phyloP scores from a whole-genome alignment of 2,888 invertebrate genomes.

The Macrophya alboannulata region DNA sequence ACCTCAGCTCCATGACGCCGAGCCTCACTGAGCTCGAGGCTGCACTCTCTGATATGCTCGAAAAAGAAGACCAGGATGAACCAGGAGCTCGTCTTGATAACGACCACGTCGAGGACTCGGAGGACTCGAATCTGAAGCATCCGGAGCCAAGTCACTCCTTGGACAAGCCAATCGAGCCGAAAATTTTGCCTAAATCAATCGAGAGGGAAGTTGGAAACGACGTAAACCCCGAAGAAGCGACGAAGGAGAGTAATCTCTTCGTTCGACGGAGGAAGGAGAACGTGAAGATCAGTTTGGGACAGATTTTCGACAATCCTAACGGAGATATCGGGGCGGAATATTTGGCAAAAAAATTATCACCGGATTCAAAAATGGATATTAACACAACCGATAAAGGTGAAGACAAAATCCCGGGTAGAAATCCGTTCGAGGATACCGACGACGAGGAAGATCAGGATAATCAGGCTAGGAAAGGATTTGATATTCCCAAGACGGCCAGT shows the following conservation, averaged over 20 bases:
- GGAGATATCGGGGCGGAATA: not conserved
- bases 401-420: not conserved
- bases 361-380: not conserved
- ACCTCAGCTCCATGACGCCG: slow-evolving; percentile 77
- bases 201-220: not conserved
- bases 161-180: slow-evolving; percentile 67
- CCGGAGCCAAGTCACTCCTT: not conserved
- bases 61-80: slow-evolving; percentile 69
- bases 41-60: slow-evolving; percentile 77
- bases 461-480: slow-evolving; percentile 4
- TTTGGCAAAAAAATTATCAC: not conserved
- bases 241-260: slow-evolving; percentile 2
- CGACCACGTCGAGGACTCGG: slow-evolving; percentile 27
- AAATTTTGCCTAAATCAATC: slow-evolving; percentile 62
- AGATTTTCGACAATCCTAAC: slow-evolving; percentile 8
- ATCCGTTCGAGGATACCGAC: slow-evolving; percentile 48
- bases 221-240: not conserved
- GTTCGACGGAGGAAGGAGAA: slow-evolving; percentile 31
- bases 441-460: slow-evolving; percentile 47
- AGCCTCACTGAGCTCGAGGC: slow-evolving; percentile 76
- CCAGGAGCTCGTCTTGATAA: not conserved
- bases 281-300: slow-evolving; percentile 39
- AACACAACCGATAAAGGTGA: not conserved
- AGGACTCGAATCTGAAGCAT: slow-evolving; percentile 26
- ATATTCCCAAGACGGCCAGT: not conserved